Evolutionary conservation across 2,113 vertebrate species (phyloP), one percentile per base, ranked within the genome.

Genomic region (Tinamus guttatus): DNA sequence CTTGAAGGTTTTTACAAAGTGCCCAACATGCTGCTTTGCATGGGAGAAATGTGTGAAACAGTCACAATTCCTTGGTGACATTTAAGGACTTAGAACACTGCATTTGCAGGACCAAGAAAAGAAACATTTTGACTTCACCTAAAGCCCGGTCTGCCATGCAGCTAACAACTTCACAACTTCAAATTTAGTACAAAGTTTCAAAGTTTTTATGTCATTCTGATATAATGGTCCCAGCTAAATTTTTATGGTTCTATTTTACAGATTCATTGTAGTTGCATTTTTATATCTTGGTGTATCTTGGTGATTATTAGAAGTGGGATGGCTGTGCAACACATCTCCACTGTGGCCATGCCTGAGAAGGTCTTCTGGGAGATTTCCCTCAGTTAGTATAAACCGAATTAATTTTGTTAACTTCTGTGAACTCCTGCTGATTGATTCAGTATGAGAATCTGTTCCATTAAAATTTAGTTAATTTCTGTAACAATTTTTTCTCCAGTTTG

Each of bases 261-360:
- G 34, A 17, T 6, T 13, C 16, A 58, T 13, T 63, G 52, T 4
- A 32, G 15, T 0, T 32, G 47, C 16, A 3, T 22, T 28, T 74
- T 7, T 30, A 34, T 10, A 69, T 28, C 59, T 63, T 8, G 69
- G 20, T 32, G 5, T 10, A 69, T 28, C 59, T 63, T 8, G 69
- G 20, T 32, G 5, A 0, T 4, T 65, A 75, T 13, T 40, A 7
- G n/a, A n/a, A 40, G 32, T 3, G 5, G 1, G 1, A 3, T 9
- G 27, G n/a, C 30, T 49, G 30, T 13, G 24, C 41, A 41, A 1
- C 11, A 15, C 0, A 16, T 17, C 22, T 14, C 24, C 34, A 4
- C 30, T 14, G 14, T 9, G n/a, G 6, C 59, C 19, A 54, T 28
- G 28, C 7, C 56, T 27, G n/a, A 69, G 32, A 14, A 25, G 1